phyloP scores from a whole-genome alignment of 1,140 invertebrate species.

The Anastatus disparis region DNA sequence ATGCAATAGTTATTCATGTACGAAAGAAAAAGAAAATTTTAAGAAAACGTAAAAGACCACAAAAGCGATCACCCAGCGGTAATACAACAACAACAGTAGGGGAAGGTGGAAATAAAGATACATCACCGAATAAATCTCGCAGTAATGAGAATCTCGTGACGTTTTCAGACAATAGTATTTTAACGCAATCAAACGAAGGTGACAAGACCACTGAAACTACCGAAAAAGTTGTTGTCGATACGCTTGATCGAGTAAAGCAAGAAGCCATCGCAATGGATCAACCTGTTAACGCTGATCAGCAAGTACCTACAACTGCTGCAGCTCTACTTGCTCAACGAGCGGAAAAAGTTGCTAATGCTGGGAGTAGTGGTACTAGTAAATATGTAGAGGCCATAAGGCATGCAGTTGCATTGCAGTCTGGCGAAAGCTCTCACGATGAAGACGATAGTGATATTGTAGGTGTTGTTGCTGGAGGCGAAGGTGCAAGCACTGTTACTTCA shows the following conservation, averaged over 20 bases:
- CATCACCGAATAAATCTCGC: neutral
- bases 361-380: neutral
- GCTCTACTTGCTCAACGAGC: constrained; percentile 45
- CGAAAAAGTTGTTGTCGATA: constrained; percentile 45
- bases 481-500: constrained; percentile 64
- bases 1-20: constrained; percentile 47
- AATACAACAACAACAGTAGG: neutral
- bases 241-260: constrained; percentile 58
- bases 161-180: neutral
- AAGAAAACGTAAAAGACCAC: constrained; percentile 60
- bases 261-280: constrained; percentile 56
- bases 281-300: constrained; percentile 46
- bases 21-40: constrained; percentile 64
- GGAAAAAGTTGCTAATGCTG: constrained; percentile 41
- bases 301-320: constrained; percentile 51
- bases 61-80: constrained; percentile 47
- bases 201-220: neutral
- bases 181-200: neutral
- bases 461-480: constrained; percentile 53
- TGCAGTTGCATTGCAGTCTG: constrained; percentile 55
- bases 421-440: constrained; percentile 62
- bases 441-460: constrained; percentile 62
- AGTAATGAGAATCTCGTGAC: neutral
- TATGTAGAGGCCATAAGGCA: constrained; percentile 42
- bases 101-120: neutral